Conservation (phyloP, 2,113 vertebrate species). For the Glaucomys volans region DNA sequence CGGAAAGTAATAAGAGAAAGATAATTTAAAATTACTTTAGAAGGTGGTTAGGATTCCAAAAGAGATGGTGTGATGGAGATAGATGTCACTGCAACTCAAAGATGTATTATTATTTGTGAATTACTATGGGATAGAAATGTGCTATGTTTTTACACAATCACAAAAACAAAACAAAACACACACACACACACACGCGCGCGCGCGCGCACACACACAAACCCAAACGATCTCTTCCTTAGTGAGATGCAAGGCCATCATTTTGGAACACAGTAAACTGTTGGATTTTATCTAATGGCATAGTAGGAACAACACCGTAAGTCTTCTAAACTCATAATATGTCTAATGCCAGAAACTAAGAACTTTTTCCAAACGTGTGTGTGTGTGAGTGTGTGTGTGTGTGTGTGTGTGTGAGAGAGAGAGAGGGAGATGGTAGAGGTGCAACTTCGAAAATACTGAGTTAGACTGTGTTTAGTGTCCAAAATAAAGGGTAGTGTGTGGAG, state of each 20-base stretch:
- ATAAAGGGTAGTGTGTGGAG: background rate
- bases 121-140: constrained; percentile 38
- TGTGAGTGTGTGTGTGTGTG: background rate
- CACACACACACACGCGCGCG: too few relatives aligned
- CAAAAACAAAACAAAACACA: background rate
- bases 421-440: background rate
- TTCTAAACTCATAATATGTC: constrained; percentile 33
- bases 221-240: background rate
- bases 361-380: background rate
- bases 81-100: constrained; percentile 47
- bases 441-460: background rate
- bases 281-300: background rate
- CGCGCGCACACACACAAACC: too few relatives aligned
- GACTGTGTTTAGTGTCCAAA: background rate
- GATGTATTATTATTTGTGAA: constrained; percentile 63
- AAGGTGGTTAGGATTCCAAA: constrained; percentile 65
- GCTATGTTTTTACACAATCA: constrained; percentile 56
- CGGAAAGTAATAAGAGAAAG: constrained; percentile 64
- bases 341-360: background rate
- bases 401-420: too few relatives aligned
- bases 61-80: constrained; percentile 29
- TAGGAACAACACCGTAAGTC: background rate
- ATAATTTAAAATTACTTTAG: constrained; percentile 76
- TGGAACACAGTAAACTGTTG: background rate
- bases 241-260: constrained; percentile 10